Base-by-base conservation (phyloP, 2,797 vertebrate genomes). In the Clarias pachynema region DNA sequence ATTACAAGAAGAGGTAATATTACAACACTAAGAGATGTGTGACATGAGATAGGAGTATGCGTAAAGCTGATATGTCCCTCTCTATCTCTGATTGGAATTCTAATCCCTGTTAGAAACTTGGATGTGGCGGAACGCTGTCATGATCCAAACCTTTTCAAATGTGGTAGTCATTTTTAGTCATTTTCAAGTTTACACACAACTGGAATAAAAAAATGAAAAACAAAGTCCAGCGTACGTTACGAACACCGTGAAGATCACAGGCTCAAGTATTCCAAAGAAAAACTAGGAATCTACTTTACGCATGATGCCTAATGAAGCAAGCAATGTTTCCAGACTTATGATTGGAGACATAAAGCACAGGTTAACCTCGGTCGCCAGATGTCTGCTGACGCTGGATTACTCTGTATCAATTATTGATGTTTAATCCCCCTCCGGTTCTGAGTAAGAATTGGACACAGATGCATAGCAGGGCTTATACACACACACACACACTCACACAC, bases 401-500 rank as follows among this genome's bases (percentile, higher is more conserved):
- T 72, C 77, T 18, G 63, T 82, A 88, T 87, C 69, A 84, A 89
- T 90, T 88, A 88, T 88, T 89, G 88, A 90, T 90, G 84, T 77
- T 80, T 74, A 86, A 79, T 72, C 65, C 72, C 63, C 37, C 56
- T 77, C 80, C 37, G 63, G 37, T 86, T 74, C 59, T 44, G 65
- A 75, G 77, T 84, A 63, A 59, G 79, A 89, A 87, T 83, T 75
- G 70, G 82, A 83, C 84, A 80, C 79, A 72, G 88, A 88, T 85
- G 85, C 31, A 37, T 84, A 86, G 77, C 84, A 69, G 73, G 37
- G 40, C 79, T 59, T 65, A 88, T 44, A 85, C 78, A 75, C 60
- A 37, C 59, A 75, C 40, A 57, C 49, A 56, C 79, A 57, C 70
- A 83, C 70, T 75, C 81, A 65, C 70, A 37, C 79, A 65, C 70